Percentiles rank a stretch among this genome's conserved stretches.
Evolutionary conservation across 1,140 invertebrate species (phyloP).

Genomic region (Rhopalosiphum maidis): DNA sequence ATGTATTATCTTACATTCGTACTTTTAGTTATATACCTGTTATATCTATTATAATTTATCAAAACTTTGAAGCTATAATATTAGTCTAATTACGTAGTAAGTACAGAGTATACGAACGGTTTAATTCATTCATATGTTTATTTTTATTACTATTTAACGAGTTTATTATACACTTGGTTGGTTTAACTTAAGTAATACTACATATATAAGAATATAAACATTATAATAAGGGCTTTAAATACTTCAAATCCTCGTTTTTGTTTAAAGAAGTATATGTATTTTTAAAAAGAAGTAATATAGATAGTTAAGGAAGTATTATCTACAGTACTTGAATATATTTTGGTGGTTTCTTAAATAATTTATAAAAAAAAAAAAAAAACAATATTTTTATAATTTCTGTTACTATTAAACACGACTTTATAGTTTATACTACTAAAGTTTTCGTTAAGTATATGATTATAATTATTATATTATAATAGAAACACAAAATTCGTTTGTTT

Average conservation of each 20-base stretch:
- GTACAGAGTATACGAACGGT: too few relatives aligned
- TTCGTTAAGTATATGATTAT: background rate
- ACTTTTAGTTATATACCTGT: background rate
- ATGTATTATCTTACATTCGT: background rate
- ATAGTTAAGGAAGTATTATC: background rate
- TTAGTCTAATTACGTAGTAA: background rate
- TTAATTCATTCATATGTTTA: background rate
- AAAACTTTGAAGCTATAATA: background rate
- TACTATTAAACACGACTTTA: background rate
- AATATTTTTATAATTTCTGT: background rate
- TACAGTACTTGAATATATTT: background rate
- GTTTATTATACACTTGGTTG: background rate
- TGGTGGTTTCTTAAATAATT: background rate
- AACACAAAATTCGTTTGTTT: background rate
- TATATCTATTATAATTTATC: background rate
- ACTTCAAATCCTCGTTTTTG: background rate
- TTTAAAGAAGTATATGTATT: background rate
- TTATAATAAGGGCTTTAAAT: background rate
- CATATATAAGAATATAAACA: background rate
- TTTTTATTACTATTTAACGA: background rate
- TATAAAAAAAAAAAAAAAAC: background rate
- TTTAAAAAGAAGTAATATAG: background rate
- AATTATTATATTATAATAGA: background rate
- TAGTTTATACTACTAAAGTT: background rate
- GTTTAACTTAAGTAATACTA: background rate